Evolutionary conservation across 2,113 vertebrate genomes (phyloP).

Genomic region (Channa argus): DNA sequence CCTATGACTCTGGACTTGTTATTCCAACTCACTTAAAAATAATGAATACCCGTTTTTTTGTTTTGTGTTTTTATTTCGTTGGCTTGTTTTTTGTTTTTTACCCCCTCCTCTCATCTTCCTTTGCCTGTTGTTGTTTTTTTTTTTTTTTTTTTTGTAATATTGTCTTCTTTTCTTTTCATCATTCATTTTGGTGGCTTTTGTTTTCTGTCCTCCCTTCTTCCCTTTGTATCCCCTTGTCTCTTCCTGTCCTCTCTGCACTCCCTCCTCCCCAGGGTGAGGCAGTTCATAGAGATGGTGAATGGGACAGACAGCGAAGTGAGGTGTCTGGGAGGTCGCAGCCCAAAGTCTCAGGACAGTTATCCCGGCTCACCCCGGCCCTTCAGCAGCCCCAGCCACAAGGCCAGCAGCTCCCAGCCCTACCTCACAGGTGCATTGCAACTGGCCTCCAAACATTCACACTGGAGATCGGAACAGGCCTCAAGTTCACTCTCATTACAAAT

Average conservation of each 20-base stretch:
- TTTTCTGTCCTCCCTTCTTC: no score
- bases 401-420: slow-evolving; percentile 87
- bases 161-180: no score
- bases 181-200: no score
- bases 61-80: no score
- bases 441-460: neutral
- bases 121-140: no score
- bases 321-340: slow-evolving; percentile 96
- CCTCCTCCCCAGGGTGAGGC: slow-evolving; percentile 88
- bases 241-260: fast-evolving
- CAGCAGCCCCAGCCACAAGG: slow-evolving; percentile 93
- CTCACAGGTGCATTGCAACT: slow-evolving; percentile 84
- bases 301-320: slow-evolving; percentile 98
- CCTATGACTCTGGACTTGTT: neutral
- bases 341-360: slow-evolving; percentile 98
- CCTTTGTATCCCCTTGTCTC: no score
- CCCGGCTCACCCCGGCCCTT: slow-evolving; percentile 93
- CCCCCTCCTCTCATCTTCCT: neutral
- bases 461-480: neutral
- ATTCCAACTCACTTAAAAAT: no score
- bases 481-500: no score
- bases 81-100: neutral
- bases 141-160: no score
- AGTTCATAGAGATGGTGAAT: slow-evolving; percentile 99
- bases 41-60: no score